Percentiles rank a stretch among this genome's conserved stretches.
Evolutionary conservation across 2,113 vertebrate species (phyloP).

Genomic region (Leuciscus idus): DNA sequence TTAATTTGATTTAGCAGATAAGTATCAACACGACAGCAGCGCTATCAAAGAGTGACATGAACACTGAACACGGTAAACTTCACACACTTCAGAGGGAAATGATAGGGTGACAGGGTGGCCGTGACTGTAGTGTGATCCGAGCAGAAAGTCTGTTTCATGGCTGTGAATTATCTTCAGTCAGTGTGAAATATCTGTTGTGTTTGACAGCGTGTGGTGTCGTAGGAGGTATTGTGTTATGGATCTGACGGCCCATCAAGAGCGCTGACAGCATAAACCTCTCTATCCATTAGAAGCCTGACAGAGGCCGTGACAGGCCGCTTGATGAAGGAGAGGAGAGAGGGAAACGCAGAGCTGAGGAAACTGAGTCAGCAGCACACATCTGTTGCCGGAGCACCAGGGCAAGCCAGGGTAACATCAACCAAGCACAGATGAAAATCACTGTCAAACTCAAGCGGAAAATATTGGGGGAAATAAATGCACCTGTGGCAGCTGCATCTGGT

Average conservation of each 20-base stretch:
- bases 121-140: slow-evolving; percentile 30
- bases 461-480: not conserved
- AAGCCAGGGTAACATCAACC: slow-evolving; percentile 16
- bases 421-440: slow-evolving; percentile 45
- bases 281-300: slow-evolving; percentile 50
- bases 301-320: slow-evolving; percentile 25
- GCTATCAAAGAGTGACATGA: slow-evolving; percentile 1
- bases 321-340: slow-evolving; percentile 21
- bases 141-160: slow-evolving; percentile 26
- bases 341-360: slow-evolving; percentile 17
- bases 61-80: not conserved
- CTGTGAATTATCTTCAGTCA: slow-evolving; percentile 39
- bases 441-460: slow-evolving; percentile 31
- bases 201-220: slow-evolving; percentile 43
- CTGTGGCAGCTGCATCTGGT: not conserved
- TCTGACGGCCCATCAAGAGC: slow-evolving; percentile 48
- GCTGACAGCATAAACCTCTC: slow-evolving; percentile 18
- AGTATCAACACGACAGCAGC: not conserved
- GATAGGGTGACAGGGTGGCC: not conserved
- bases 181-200: slow-evolving; percentile 33
- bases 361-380: slow-evolving; percentile 46
- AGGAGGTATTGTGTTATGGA: slow-evolving; percentile 40
- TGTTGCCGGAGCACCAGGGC: slow-evolving; percentile 37
- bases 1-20: not conserved
- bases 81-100: slow-evolving; percentile 6